phyloP scores from a whole-genome alignment of 2,888 invertebrate species.

The Idaea straminata region DNA sequence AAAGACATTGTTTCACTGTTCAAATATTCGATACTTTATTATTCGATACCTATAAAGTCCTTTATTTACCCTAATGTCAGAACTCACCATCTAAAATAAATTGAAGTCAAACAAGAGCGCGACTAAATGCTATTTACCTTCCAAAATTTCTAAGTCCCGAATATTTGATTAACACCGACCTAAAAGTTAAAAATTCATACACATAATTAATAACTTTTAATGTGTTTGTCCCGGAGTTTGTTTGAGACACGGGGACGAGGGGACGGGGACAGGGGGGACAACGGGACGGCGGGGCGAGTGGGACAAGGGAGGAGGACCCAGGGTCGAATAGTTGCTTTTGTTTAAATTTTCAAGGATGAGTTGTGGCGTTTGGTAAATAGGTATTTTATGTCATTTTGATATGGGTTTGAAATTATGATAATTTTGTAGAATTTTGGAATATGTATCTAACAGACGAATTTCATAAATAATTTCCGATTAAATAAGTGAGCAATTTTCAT shows the following conservation, averaged over 20 bases:
- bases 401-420: background rate
- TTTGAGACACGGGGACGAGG: background rate
- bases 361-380: background rate
- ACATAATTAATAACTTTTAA: slow-evolving; percentile 5
- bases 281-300: background rate
- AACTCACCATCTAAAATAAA: background rate
- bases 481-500: no score
- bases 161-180: background rate
- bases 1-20: no score
- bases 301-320: background rate
- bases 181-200: slow-evolving; percentile 5
- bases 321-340: background rate
- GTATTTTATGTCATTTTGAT: background rate
- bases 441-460: background rate
- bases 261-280: background rate
- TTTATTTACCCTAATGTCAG: background rate
- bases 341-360: background rate
- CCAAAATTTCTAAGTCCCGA: background rate
- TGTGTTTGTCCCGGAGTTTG: slow-evolving; percentile 3
- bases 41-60: background rate
- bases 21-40: background rate
- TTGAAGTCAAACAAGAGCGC: background rate
- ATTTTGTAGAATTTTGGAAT: background rate
- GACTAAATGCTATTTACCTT: background rate
- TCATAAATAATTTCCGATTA: background rate